phyloP scores from a whole-genome alignment of 2,888 invertebrate species.

The Drosophila neotestacea region DNA sequence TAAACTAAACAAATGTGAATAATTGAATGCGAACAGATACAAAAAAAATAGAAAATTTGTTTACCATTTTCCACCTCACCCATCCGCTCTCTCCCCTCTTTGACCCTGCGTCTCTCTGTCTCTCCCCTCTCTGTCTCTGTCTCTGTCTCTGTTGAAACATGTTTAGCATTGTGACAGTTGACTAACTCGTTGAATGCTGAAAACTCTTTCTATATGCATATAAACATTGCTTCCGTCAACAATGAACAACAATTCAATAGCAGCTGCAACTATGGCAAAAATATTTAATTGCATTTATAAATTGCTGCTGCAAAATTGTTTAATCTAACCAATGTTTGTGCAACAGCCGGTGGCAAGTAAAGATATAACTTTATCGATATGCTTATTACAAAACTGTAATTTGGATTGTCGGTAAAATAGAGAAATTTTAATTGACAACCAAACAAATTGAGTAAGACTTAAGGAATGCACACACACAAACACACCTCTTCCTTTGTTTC shows the following conservation, averaged over 20 bases:
- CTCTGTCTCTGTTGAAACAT: constrained; percentile 14
- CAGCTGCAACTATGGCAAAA: constrained; percentile 35
- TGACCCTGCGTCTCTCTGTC: neutral
- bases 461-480: constrained; percentile 11
- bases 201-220: constrained; percentile 35
- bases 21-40: constrained; percentile 63
- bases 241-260: constrained; percentile 24
- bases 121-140: neutral
- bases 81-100: neutral
- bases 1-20: constrained; percentile 74
- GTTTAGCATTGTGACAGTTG: constrained; percentile 73
- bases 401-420: constrained; percentile 6
- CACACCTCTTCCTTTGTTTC: constrained; percentile 46
- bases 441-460: neutral
- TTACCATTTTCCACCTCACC: constrained; percentile 57
- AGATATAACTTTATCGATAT: constrained; percentile 19
- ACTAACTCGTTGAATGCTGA: constrained; percentile 71
- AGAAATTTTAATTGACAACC: constrained; percentile 21
- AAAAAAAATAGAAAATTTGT: constrained; percentile 61
- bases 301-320: constrained; percentile 50
- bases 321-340: constrained; percentile 22
- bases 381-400: constrained; percentile 19
- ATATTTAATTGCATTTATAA: constrained; percentile 70
- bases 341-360: constrained; percentile 33
- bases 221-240: constrained; percentile 50